Percentiles rank a stretch among this genome's conserved stretches.
These are phyloP conservation scores for Agrenia bidenticulata DNA, from an alignment of 2,888 invertebrate genomes.

Conservation along the genomic window DNA sequence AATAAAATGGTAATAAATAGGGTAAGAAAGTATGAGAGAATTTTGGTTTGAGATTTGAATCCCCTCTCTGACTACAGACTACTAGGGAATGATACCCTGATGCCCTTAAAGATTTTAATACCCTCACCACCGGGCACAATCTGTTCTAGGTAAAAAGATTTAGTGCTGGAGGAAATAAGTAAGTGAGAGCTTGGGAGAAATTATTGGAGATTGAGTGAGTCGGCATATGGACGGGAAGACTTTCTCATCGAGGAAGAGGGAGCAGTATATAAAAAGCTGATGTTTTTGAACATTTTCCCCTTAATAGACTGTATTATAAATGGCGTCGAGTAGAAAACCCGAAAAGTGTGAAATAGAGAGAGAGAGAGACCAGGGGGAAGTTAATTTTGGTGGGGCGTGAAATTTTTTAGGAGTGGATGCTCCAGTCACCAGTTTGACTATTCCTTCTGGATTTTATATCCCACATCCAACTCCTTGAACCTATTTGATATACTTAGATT, in stretches of 20 bases:
- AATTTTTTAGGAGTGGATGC: conserved; percentile 42
- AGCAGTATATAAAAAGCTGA: conserved; percentile 13
- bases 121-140: no score
- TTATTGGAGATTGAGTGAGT: conserved; percentile 9
- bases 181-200: conserved; percentile 3
- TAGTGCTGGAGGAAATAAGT: no score
- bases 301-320: conserved; percentile 52
- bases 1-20: no score
- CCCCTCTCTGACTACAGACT: no score
- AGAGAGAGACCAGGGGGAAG: conserved; percentile 47
- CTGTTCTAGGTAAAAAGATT: no score
- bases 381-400: conserved; percentile 53
- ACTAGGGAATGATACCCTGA: no score
- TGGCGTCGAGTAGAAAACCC: conserved; percentile 49
- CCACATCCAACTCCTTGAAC: no score
- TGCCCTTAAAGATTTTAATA: no score
- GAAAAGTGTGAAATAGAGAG: conserved; percentile 53
- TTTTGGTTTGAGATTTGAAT: no score
- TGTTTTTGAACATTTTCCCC: conserved; percentile 10
- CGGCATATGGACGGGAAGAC: conserved; percentile 8
- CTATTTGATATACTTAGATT: no score
- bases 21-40: no score
- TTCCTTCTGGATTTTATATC: conserved; percentile 1
- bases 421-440: not conserved
- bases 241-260: conserved; percentile 3